Conservation (phyloP, 2,888 invertebrate genomes). For the Andrena bucephala region DNA sequence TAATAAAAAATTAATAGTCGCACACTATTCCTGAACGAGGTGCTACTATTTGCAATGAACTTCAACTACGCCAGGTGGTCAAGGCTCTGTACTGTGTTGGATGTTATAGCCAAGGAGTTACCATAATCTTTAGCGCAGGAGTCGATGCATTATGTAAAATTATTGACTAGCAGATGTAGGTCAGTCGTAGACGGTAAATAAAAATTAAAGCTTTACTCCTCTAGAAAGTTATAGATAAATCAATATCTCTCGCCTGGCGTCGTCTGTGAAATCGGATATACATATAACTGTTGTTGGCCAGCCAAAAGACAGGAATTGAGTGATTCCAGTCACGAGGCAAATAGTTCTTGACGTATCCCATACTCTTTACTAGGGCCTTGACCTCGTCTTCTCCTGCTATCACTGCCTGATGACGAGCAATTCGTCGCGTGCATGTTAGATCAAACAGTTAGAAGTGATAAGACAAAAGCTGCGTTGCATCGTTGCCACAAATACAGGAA, state of each 20-base stretch:
- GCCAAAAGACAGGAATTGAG: too few relatives aligned
- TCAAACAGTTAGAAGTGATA: too few relatives aligned
- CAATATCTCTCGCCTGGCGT: neutral
- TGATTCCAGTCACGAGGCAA: too few relatives aligned
- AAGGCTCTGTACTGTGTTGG: conserved; percentile 33
- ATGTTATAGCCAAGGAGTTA: conserved; percentile 15
- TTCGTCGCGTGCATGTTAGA: too few relatives aligned
- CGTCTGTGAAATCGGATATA: neutral
- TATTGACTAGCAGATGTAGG: conserved; percentile 47
- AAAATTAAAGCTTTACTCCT: conserved; percentile 11
- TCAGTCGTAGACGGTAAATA: conserved; percentile 14
- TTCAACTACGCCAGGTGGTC: conserved; percentile 29
- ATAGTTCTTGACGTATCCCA: too few relatives aligned
- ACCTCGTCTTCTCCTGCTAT: too few relatives aligned
- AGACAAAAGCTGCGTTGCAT: too few relatives aligned
- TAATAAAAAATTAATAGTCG: neutral
- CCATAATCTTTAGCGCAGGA: conserved; percentile 32
- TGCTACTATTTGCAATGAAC: conserved; percentile 9
- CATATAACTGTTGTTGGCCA: neutral
- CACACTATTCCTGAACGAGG: too few relatives aligned
- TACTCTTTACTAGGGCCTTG: too few relatives aligned
- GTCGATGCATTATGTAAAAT: conserved; percentile 54
- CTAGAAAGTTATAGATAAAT: neutral
- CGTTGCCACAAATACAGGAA: too few relatives aligned
- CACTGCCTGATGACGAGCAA: too few relatives aligned